A percentile compares a stretch with the other conserved stretches of the same genome.
These are phyloP conservation scores for Meteorus sp. DNA, from an alignment of 1,140 invertebrate genomes.

Conservation along the genomic window DNA sequence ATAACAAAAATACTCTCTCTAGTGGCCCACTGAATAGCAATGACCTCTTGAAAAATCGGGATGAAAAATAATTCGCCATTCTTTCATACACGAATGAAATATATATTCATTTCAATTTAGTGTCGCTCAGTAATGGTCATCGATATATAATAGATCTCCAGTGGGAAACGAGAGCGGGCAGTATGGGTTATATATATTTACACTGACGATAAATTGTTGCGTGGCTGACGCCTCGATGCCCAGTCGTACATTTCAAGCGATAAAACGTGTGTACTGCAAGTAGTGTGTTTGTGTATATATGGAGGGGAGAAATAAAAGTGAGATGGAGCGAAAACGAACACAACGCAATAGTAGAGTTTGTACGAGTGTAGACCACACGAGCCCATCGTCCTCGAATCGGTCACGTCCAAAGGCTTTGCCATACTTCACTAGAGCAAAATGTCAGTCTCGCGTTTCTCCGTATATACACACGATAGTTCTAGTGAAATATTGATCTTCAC, in stretches of 20 bases:
- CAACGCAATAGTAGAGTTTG: conserved; percentile 8
- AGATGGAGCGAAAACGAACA: conserved; percentile 17
- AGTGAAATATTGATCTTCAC: conserved; percentile 47
- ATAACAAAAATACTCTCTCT: too few species aligned
- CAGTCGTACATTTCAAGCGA: conserved; percentile 32
- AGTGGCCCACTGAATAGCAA: too few species aligned
- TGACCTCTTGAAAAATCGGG: too few species aligned
- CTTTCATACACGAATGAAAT: conserved; percentile 6
- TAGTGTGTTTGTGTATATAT: too few species aligned
- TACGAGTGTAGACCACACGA: conserved; percentile 7
- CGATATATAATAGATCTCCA: conserved; percentile 28
- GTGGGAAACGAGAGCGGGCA: too few species aligned
- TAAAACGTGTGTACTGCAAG: too few species aligned
- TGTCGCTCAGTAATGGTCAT: conserved; percentile 32
- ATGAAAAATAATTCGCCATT: too few species aligned
- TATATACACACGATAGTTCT: conserved; percentile 5
- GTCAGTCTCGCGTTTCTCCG: conserved; percentile 11
- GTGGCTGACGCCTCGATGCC: conserved; percentile 31
- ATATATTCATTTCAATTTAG: conserved; percentile 33
- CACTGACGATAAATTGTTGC: conserved; percentile 29
- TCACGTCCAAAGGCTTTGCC: conserved; percentile 36
- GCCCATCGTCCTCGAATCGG: conserved; percentile 26
- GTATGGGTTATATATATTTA: conserved; percentile 1
- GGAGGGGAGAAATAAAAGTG: conserved; percentile 24
- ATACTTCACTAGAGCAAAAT: conserved; percentile 30